Percentiles rank a stretch among this genome's conserved stretches.
phyloP scores from a whole-genome alignment of 2,888 invertebrate species.

The Platypus cylindrus region DNA sequence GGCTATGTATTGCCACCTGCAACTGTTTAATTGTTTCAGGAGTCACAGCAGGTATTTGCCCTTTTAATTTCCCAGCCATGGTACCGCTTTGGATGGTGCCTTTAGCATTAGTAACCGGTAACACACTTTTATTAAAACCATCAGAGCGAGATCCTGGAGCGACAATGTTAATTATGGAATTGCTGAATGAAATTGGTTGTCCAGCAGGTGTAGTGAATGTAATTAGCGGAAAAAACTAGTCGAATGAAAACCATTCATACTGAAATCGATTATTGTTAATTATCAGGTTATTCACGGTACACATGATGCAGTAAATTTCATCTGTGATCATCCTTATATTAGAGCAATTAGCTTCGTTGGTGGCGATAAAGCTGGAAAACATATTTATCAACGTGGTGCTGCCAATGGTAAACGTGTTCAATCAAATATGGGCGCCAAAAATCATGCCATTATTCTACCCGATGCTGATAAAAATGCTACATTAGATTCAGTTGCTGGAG shows the following conservation, averaged over 20 bases:
- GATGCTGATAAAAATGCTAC: slow-evolving; percentile 97
- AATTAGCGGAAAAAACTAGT: too few species aligned
- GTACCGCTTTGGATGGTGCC: slow-evolving; percentile 96
- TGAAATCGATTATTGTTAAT: too few species aligned
- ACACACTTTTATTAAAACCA: slow-evolving; percentile 89
- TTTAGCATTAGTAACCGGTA: slow-evolving; percentile 77
- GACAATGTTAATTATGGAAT: slow-evolving; percentile 85
- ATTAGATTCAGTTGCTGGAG: slow-evolving; percentile 70
- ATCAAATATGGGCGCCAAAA: slow-evolving; percentile 99
- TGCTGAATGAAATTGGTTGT: slow-evolving; percentile 86
- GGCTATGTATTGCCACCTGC: too few species aligned
- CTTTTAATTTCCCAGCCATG: slow-evolving; percentile 99
- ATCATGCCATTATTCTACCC: slow-evolving; percentile 92
- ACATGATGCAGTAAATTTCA: slow-evolving; percentile 90
- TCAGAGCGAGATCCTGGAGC: slow-evolving; percentile 98
- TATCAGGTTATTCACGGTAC: slow-evolving; percentile 79
- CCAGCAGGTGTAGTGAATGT: slow-evolving; percentile 93
- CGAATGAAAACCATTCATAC: too few species aligned
- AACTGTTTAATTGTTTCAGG: background rate
- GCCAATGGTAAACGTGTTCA: slow-evolving; percentile 85
- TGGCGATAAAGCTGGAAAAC: slow-evolving; percentile 88
- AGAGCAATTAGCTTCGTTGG: slow-evolving; percentile 97
- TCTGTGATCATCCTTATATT: slow-evolving; percentile 93
- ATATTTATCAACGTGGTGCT: slow-evolving; percentile 88
- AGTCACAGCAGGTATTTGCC: slow-evolving; percentile 63